Conservation (phyloP, 2,888 invertebrate species). For the Nysson spinosus region DNA sequence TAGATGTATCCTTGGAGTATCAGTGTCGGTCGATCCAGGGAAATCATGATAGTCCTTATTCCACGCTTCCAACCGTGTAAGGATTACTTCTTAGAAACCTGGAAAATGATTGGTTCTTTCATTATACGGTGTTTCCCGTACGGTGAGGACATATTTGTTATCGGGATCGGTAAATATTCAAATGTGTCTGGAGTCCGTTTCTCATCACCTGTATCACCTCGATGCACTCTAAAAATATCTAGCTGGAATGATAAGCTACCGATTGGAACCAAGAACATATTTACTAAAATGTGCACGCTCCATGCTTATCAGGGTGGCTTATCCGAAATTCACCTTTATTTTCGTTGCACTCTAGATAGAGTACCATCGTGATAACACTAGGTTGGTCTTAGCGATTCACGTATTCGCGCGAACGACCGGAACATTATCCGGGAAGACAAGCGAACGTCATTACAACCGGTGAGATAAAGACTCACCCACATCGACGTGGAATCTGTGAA, state of each 20-base stretch:
- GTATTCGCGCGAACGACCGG: neutral
- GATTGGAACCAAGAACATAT: neutral
- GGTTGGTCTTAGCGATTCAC: neutral
- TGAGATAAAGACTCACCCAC: constrained; percentile 26
- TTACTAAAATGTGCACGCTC: constrained; percentile 11
- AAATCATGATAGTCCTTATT: constrained; percentile 16
- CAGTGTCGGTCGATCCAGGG: neutral
- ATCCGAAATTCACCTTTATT: constrained; percentile 40
- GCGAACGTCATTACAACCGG: constrained; percentile 37
- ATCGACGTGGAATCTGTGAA: constrained; percentile 37
- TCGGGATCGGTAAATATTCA: too few species aligned
- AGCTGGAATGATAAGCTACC: constrained; percentile 9
- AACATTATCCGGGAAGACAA: constrained; percentile 31
- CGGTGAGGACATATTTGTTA: too few species aligned
- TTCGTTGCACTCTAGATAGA: constrained; percentile 7
- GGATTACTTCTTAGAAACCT: constrained; percentile 49
- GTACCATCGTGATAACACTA: constrained; percentile 22
- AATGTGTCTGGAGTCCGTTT: too few species aligned
- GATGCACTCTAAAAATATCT: constrained; percentile 18
- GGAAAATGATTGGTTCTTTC: neutral
- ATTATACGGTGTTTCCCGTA: too few species aligned
- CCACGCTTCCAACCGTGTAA: constrained; percentile 32
- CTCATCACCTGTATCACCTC: too few species aligned
- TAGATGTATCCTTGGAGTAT: neutral
- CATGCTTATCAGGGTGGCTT: constrained; percentile 25